These are phyloP conservation scores for Panagrolaimus sp. DNA, from an alignment of 1,140 invertebrate genomes.

Conservation along the genomic window DNA sequence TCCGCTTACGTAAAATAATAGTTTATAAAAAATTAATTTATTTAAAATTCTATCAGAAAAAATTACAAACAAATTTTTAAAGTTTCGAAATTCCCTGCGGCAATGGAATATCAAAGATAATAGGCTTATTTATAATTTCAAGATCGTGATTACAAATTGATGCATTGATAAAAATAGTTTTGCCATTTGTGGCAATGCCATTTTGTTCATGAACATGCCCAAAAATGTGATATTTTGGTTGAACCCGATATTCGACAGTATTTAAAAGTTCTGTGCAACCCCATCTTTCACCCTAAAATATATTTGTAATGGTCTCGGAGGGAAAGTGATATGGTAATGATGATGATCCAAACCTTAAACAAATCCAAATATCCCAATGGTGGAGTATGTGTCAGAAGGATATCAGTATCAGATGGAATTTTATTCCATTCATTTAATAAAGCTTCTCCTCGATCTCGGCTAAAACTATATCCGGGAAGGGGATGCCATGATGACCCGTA, in stretches of 20 bases:
- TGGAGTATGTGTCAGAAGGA: conserved; percentile 71
- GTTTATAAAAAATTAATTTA: too few species aligned
- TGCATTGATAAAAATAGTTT: conserved; percentile 45
- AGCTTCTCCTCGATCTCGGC: conserved; percentile 64
- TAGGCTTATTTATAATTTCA: conserved; percentile 20
- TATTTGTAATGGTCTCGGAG: too few species aligned
- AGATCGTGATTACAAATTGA: conserved; percentile 39
- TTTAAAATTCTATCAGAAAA: too few species aligned
- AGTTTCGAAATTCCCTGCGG: conserved; percentile 19
- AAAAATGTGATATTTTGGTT: conserved; percentile 58
- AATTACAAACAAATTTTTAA: not conserved
- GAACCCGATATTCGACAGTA: conserved; percentile 65
- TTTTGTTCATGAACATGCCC: conserved; percentile 45
- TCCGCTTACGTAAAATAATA: too few species aligned
- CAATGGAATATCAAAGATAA: conserved; percentile 45
- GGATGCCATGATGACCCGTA: conserved; percentile 67
- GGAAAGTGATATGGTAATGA: too few species aligned
- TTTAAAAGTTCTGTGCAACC: conserved; percentile 34
- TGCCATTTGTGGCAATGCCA: conserved; percentile 41
- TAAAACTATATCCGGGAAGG: conserved; percentile 44
- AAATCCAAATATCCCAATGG: conserved; percentile 64
- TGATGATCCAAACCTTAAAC: not conserved
- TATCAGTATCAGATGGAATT: conserved; percentile 73
- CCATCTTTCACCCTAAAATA: conserved; percentile 20
- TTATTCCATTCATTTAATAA: conserved; percentile 73